Conservation (phyloP, 1,140 invertebrate species). For the Bombus polaris region DNA sequence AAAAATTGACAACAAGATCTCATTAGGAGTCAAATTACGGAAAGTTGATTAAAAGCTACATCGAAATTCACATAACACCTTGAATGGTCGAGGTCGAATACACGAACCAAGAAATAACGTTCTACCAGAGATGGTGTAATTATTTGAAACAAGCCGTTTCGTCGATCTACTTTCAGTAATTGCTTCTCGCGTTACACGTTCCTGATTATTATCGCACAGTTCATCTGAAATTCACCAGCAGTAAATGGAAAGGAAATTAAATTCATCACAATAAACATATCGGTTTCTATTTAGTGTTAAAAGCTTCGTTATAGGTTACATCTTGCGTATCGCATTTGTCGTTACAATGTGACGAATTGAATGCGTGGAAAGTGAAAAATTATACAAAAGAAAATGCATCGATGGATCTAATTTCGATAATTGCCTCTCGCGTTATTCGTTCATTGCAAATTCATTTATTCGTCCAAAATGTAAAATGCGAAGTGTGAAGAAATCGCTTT, state of each 20-base stretch:
- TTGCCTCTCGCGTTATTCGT: not conserved
- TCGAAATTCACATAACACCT: not conserved
- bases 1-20: not conserved
- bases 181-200: conserved; percentile 1
- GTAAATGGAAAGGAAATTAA: not conserved
- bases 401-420: not conserved
- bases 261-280: not conserved
- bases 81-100: not conserved
- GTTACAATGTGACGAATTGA: no score
- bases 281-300: not conserved
- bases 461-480: no score
- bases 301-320: no score
- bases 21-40: not conserved
- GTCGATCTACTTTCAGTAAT: conserved; percentile 6
- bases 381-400: no score
- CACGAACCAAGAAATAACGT: not conserved
- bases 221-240: not conserved
- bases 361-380: no score
- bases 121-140: not conserved
- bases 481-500: no score
- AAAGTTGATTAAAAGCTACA: not conserved
- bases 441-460: not conserved
- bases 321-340: no score
- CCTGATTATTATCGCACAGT: not conserved
- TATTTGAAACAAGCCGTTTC: conserved; percentile 2